Conservation (phyloP, 2,113 vertebrate species). For the Oplegnathus fasciatus region DNA sequence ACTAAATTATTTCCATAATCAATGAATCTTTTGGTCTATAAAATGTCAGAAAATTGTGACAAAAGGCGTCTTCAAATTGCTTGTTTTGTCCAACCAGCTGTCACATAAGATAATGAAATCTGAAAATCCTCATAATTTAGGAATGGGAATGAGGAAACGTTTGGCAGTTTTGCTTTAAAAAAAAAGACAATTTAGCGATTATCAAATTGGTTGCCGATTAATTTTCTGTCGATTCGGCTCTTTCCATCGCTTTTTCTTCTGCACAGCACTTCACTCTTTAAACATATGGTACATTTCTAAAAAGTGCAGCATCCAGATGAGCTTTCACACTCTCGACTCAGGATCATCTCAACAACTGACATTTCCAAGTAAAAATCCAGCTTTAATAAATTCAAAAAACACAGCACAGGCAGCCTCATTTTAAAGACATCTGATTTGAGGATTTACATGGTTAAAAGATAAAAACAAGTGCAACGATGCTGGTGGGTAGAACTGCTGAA, state of each 20-base stretch:
- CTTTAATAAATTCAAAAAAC: conserved; percentile 33
- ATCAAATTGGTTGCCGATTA: not conserved
- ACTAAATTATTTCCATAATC: not conserved
- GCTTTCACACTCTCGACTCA: not conserved
- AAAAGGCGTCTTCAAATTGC: not conserved
- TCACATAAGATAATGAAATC: not conserved
- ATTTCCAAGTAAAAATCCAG: conserved; percentile 1
- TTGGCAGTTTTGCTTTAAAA: not conserved
- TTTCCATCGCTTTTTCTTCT: not conserved
- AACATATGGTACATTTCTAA: not conserved
- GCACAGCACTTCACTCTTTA: not conserved
- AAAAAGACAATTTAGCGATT: not conserved
- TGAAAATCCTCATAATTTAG: not conserved
- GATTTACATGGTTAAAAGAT: conserved; percentile 15
- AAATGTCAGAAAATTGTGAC: not conserved
- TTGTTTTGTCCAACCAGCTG: not conserved
- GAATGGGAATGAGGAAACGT: not conserved
- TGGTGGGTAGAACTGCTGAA: conserved; percentile 38
- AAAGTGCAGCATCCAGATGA: not conserved
- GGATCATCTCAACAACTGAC: not conserved
- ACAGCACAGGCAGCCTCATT: conserved; percentile 18
- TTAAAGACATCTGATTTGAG: conserved; percentile 8
- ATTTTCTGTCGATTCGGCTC: not conserved
- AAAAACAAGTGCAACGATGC: conserved; percentile 36
- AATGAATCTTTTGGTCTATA: not conserved